Evolutionary conservation across 2,113 vertebrate species (phyloP).

Genomic region (Columba livia): DNA sequence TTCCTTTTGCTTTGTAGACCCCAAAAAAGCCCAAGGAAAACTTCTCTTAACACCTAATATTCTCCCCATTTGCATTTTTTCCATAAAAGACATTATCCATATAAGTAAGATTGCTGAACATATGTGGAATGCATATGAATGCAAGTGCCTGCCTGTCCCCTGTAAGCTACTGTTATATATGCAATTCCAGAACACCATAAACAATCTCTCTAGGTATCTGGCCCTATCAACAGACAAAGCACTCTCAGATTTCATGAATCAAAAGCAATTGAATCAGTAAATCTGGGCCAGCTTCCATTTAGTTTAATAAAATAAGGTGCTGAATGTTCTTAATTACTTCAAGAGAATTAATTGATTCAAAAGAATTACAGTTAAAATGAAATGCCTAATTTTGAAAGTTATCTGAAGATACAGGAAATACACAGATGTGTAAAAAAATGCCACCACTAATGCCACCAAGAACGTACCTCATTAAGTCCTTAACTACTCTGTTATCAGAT

Average conservation of each 20-base stretch:
- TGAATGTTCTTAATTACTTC: not conserved
- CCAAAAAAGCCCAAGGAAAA: conserved; percentile 34
- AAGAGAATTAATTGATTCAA: not conserved
- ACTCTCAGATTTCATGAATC: not conserved
- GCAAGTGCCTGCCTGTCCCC: not conserved
- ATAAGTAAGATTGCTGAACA: not conserved
- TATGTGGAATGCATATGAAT: not conserved
- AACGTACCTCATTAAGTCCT: not conserved
- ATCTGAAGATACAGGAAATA: not conserved
- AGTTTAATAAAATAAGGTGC: not conserved
- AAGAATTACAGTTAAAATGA: not conserved
- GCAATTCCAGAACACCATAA: not conserved
- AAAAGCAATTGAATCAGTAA: not conserved
- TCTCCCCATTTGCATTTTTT: not conserved
- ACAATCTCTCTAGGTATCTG: not conserved
- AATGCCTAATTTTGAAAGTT: not conserved
- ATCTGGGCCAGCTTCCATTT: not conserved
- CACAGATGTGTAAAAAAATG: not conserved
- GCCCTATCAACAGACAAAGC: not conserved
- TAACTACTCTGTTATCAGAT: not conserved
- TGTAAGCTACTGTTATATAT: not conserved
- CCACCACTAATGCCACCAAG: not conserved
- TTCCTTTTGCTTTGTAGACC: conserved; percentile 37
- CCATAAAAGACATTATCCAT: not conserved
- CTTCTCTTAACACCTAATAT: not conserved